Conservation (phyloP, 23 tunicate species). For the Styela clava region DNA sequence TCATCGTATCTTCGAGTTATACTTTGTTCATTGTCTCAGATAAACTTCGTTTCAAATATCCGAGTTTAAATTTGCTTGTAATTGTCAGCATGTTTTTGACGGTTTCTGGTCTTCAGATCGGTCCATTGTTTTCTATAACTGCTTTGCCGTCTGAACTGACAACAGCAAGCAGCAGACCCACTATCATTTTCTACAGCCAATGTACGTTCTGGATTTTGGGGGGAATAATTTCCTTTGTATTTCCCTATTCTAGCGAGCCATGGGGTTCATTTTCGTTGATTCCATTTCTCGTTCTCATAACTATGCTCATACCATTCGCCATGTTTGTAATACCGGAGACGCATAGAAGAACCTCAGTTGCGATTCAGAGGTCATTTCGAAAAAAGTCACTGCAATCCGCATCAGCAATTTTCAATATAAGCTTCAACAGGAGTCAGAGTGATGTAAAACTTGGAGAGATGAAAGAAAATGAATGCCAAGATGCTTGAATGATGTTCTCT, state of each 20-base stretch:
- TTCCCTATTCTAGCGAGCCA: constrained; percentile 33
- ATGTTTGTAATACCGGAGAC: not conserved
- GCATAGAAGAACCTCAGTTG: not conserved
- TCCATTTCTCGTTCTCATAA: constrained; percentile 3
- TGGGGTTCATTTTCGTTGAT: constrained; percentile 26
- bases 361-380: not conserved
- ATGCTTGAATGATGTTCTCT: too few species aligned
- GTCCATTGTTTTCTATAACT: constrained; percentile 2
- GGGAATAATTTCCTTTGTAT: constrained; percentile 8
- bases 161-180: constrained; percentile 29
- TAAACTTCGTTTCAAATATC: too few species aligned
- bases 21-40: not conserved
- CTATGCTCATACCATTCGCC: not conserved
- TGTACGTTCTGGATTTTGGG: constrained; percentile 28
- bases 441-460: not conserved
- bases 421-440: not conserved
- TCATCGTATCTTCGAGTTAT: not conserved
- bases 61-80: not conserved
- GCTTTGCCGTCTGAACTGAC: constrained; percentile 36
- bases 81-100: constrained; percentile 1
- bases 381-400: not conserved
- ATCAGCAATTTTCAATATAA: not conserved
- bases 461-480: too few species aligned
- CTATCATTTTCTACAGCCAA: not conserved
- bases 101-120: not conserved